These are phyloP conservation scores for Bombus sylvicola DNA, from an alignment of 1,140 invertebrate species.

Conservation along the genomic window DNA sequence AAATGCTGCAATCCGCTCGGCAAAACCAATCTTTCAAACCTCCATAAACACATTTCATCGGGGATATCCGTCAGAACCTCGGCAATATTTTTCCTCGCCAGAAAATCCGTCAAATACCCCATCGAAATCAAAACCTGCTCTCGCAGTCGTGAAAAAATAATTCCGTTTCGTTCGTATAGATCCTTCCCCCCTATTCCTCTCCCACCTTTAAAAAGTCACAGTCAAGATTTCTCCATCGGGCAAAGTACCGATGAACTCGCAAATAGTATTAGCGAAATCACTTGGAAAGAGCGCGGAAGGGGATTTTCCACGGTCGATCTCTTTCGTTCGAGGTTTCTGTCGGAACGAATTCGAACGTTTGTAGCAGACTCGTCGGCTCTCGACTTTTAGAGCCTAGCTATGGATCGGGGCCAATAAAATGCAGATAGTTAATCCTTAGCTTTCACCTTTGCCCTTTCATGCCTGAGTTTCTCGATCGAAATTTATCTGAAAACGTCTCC, in stretches of 20 bases:
- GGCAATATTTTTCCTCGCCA: background rate
- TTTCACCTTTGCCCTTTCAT: background rate
- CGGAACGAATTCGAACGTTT: background rate
- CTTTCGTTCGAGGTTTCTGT: background rate
- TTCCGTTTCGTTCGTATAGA: background rate
- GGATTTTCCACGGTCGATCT: slow-evolving; percentile 42
- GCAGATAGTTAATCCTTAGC: background rate
- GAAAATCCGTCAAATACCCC: background rate
- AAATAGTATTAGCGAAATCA: slow-evolving; percentile 56
- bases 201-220: background rate
- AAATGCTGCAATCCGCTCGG: background rate
- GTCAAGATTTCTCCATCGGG: background rate
- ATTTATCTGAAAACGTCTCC: background rate
- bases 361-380: background rate
- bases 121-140: background rate
- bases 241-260: slow-evolving; percentile 19
- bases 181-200: no score
- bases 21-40: background rate
- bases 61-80: background rate
- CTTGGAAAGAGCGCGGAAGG: slow-evolving; percentile 45
- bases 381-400: background rate
- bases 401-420: no score
- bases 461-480: background rate
- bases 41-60: slow-evolving; percentile 1
- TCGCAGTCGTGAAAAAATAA: slow-evolving; percentile 12